Conservation (phyloP, 2,113 vertebrate genomes). For the Oryctolagus cuniculus region DNA sequence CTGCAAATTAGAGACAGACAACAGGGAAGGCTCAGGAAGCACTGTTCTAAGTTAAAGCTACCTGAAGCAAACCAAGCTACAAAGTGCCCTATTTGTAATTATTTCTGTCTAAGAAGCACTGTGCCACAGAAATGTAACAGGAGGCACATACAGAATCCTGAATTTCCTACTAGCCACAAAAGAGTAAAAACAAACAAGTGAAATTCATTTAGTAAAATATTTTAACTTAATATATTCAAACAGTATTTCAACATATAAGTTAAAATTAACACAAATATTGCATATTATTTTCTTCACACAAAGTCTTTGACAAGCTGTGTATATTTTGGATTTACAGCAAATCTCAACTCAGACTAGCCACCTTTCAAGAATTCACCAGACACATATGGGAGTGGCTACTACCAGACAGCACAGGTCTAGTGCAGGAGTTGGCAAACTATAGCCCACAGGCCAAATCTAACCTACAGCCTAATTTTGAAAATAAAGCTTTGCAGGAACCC, state of each 20-base stretch:
- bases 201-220: conserved; percentile 13
- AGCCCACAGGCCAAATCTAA: not conserved
- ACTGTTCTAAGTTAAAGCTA: not conserved
- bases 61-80: not conserved
- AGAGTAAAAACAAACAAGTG: conserved; percentile 7
- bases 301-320: not conserved
- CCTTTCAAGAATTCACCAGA: not conserved
- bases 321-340: not conserved
- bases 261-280: not conserved
- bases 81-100: not conserved
- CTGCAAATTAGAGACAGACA: not conserved
- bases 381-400: not conserved
- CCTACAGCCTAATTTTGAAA: not conserved
- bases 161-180: conserved; percentile 10
- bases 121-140: not conserved
- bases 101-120: not conserved
- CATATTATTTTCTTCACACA: not conserved
- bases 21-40: not conserved
- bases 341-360: not conserved
- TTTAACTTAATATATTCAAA: not conserved
- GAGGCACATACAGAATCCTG: not conserved
- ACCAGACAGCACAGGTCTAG: not conserved
- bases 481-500: not conserved
- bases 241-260: conserved; percentile 6
- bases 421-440: not conserved